Percentiles rank a stretch among this genome's conserved stretches.
These are phyloP conservation scores for Melanotaenia parkinsoni DNA, from an alignment of 2,797 vertebrate species.

Conservation along the genomic window DNA sequence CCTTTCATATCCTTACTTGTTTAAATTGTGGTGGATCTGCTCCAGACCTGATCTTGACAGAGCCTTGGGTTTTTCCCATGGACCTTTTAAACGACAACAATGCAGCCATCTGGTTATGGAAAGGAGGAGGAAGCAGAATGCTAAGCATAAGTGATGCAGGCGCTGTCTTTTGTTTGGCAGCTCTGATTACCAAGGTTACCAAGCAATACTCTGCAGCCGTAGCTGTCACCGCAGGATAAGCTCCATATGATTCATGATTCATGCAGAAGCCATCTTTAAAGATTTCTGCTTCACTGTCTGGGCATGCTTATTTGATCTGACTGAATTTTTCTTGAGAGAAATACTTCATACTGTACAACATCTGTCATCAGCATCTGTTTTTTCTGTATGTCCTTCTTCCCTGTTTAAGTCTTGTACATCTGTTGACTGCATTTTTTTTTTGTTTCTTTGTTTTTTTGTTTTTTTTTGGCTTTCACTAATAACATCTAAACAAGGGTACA, in stretches of 20 bases:
- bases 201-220: slow-evolving; percentile 66
- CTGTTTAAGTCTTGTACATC: neutral
- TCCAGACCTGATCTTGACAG: slow-evolving; percentile 25
- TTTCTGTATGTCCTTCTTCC: neutral
- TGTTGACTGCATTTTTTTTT: neutral
- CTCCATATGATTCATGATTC: slow-evolving; percentile 63
- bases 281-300: slow-evolving; percentile 27
- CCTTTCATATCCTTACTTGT: slow-evolving; percentile 1
- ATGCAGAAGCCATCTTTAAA: slow-evolving; percentile 47
- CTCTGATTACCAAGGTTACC: slow-evolving; percentile 81
- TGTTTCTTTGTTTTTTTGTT: neutral
- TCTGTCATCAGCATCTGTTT: slow-evolving; percentile 22
- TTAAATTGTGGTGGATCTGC: slow-evolving; percentile 2
- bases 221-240: slow-evolving; percentile 65
- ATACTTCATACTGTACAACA: slow-evolving; percentile 22
- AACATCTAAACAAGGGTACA: slow-evolving; percentile 23
- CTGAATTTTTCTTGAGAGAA: slow-evolving; percentile 39
- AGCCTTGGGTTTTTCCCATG: slow-evolving; percentile 24
- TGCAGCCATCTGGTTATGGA: slow-evolving; percentile 75
- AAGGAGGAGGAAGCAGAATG: slow-evolving; percentile 63
- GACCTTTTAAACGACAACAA: slow-evolving; percentile 64
- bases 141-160: slow-evolving; percentile 66
- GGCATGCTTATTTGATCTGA: slow-evolving; percentile 20
- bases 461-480: neutral
- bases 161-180: slow-evolving; percentile 74